phyloP scores from a whole-genome alignment of 2,797 vertebrate species.

The Acanthurus leucopareius region DNA sequence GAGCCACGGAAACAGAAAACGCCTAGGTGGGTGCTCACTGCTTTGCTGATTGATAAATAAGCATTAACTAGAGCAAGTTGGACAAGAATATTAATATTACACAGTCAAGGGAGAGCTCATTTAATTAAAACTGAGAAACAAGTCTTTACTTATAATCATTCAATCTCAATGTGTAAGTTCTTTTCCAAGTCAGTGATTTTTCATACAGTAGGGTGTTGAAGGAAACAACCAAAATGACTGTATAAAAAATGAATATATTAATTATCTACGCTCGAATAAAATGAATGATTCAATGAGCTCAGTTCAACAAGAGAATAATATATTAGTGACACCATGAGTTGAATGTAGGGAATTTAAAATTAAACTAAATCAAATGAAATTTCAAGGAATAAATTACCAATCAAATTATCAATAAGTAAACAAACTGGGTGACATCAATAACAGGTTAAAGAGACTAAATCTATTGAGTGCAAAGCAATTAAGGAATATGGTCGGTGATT shows the following conservation, averaged over 20 bases:
- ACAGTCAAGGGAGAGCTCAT: neutral
- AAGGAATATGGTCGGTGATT: neutral
- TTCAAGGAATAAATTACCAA: neutral
- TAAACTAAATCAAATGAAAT: neutral
- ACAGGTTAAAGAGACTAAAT: neutral
- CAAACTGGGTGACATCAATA: neutral
- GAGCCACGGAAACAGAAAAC: slow-evolving; percentile 8
- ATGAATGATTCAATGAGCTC: slow-evolving; percentile 20
- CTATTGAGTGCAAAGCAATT: neutral
- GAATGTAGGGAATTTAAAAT: neutral
- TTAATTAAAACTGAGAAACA: slow-evolving; percentile 17
- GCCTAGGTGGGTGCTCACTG: neutral
- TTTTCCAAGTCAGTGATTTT: slow-evolving; percentile 13
- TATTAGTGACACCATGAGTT: neutral
- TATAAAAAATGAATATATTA: neutral
- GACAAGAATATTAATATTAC: neutral
- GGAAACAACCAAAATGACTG: neutral
- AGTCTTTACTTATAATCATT: slow-evolving; percentile 20
- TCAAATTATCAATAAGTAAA: slow-evolving; percentile 2
- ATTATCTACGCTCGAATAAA: slow-evolving; percentile 22
- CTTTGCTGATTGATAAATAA: slow-evolving; percentile 5
- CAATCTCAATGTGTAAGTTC: slow-evolving; percentile 3
- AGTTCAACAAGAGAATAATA: slow-evolving; percentile 5
- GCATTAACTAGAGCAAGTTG: neutral
- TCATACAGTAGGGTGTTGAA: neutral